A percentile compares a stretch with the other conserved stretches of the same genome.
These are phyloP conservation scores for Holacanthella duospinosa DNA, from an alignment of 2,888 invertebrate species.

Conservation along the genomic window DNA sequence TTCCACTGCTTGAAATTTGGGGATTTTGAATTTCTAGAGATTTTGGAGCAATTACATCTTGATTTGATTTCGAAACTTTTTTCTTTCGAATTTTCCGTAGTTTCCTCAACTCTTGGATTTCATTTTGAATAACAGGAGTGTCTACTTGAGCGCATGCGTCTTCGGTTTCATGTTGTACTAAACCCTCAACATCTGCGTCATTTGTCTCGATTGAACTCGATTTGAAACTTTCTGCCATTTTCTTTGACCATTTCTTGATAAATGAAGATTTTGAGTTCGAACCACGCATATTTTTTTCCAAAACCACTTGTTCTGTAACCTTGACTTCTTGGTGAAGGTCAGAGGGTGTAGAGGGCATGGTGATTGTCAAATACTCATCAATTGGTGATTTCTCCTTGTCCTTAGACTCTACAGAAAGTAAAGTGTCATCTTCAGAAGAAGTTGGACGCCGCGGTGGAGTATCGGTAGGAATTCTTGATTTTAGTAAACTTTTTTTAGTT, in stretches of 20 bases:
- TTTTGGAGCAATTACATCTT: not conserved
- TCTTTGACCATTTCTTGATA: not conserved
- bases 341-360: not conserved
- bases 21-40: not conserved
- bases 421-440: not conserved
- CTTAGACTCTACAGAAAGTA: not conserved
- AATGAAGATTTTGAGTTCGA: not conserved
- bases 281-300: not conserved
- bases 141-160: not conserved
- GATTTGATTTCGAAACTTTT: not conserved
- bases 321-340: not conserved
- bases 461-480: not conserved
- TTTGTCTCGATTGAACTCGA: not conserved
- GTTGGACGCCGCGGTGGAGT: not conserved
- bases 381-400: not conserved
- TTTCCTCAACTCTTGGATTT: not conserved
- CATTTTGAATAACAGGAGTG: not conserved
- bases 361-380: slow-evolving; percentile 1
- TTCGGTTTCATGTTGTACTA: not conserved
- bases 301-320: not conserved
- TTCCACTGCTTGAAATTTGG: slow-evolving; percentile 38
- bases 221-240: not conserved
- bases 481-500: not conserved
- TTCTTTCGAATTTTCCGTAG: not conserved
- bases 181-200: not conserved